Percentiles rank a stretch among this genome's conserved stretches.
Evolutionary conservation across 2,797 vertebrate species (phyloP).

Genomic region (Hemibagrus guttatus): DNA sequence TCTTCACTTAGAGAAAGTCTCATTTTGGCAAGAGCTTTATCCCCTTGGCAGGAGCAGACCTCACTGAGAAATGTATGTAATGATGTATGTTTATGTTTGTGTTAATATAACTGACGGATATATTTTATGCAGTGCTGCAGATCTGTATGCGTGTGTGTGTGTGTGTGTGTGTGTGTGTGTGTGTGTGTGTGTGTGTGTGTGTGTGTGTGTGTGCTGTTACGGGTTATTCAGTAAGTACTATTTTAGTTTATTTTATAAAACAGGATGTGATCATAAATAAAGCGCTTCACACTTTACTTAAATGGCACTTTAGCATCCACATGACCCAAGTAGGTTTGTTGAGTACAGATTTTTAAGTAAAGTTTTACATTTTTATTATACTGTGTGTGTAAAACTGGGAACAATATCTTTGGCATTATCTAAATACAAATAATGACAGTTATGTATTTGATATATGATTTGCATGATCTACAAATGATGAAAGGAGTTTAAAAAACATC

Average conservation of each 20-base stretch:
- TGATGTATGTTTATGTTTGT: constrained; percentile 15
- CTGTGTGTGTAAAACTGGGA: background rate
- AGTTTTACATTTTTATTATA: background rate
- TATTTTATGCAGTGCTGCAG: constrained; percentile 11
- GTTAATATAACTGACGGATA: constrained; percentile 8
- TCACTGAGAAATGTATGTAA: constrained; percentile 7
- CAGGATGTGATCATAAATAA: background rate
- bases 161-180: background rate
- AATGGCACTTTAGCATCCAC: too few relatives aligned
- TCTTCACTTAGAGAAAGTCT: constrained; percentile 10
- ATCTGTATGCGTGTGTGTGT: background rate
- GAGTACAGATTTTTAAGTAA: background rate
- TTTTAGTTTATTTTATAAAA: background rate
- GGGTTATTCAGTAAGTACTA: background rate
- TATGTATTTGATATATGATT: background rate
- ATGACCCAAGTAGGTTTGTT: background rate
- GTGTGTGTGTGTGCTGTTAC: background rate
- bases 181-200: background rate
- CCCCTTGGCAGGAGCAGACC: constrained; percentile 1
- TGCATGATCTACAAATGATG: background rate
- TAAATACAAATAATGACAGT: background rate
- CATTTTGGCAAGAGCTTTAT: constrained; percentile 18
- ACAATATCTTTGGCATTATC: background rate
- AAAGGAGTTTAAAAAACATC: constrained; percentile 4
- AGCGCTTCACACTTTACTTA: background rate